Evolutionary conservation across 2,888 invertebrate species (phyloP).

Genomic region (Drosophila pegasa): DNA sequence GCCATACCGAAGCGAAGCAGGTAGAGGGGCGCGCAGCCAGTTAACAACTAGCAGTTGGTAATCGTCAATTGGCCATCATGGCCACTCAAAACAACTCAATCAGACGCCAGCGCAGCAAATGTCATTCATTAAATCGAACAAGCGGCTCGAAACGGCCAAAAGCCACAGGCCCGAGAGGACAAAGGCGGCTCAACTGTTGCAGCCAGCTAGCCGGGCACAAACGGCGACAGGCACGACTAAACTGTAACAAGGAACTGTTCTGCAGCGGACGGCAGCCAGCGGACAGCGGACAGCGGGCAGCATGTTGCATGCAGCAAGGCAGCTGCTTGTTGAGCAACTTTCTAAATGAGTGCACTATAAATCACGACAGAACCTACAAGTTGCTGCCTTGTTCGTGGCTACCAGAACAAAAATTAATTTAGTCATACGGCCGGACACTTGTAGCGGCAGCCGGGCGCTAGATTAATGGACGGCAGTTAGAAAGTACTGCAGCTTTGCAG

Average conservation of each 20-base stretch:
- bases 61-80: constrained; percentile 66
- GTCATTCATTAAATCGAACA: constrained; percentile 75
- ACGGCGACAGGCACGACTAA: constrained; percentile 65
- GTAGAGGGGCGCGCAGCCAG: constrained; percentile 22
- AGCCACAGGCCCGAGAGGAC: constrained; percentile 38
- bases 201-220: constrained; percentile 49
- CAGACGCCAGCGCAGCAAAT: constrained; percentile 68
- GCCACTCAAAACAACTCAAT: constrained; percentile 75
- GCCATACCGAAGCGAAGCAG: constrained; percentile 40
- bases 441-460: constrained; percentile 55
- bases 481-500: constrained; percentile 63
- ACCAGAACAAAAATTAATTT: constrained; percentile 78
- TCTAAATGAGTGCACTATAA: constrained; percentile 81
- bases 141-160: constrained; percentile 58
- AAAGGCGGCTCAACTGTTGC: constrained; percentile 33
- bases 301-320: constrained; percentile 51
- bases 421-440: constrained; percentile 78
- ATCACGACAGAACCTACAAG: constrained; percentile 76
- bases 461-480: constrained; percentile 75
- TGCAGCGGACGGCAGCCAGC: constrained; percentile 23
- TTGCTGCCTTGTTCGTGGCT: constrained; percentile 71
- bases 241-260: constrained; percentile 79
- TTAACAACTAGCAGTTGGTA: constrained; percentile 54
- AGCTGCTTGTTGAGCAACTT: constrained; percentile 77
- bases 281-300: constrained; percentile 30